Conservation (phyloP, 2,888 invertebrate genomes). For the Calliopum simillimum region DNA sequence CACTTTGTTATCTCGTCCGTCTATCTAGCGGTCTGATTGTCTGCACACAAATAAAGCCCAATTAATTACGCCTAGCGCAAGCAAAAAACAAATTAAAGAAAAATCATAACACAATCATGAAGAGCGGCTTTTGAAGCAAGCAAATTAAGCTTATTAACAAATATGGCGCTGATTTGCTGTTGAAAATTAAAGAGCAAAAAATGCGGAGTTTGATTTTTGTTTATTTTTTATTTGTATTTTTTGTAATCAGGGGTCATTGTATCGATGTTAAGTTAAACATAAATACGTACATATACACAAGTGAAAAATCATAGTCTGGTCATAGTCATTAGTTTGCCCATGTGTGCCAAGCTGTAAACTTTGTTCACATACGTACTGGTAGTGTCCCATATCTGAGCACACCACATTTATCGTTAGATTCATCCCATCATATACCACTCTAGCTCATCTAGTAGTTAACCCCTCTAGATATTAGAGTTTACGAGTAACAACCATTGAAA, state of each 20-base stretch:
- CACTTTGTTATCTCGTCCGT: background rate
- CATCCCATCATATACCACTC: too few species aligned
- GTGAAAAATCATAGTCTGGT: too few species aligned
- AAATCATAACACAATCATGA: background rate
- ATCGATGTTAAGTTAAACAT: background rate
- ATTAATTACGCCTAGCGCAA: background rate
- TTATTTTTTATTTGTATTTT: constrained; percentile 6
- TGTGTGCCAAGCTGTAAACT: constrained; percentile 8
- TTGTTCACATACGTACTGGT: too few species aligned
- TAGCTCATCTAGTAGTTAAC: too few species aligned
- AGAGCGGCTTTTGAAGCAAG: constrained; percentile 6
- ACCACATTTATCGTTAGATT: too few species aligned
- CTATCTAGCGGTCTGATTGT: background rate
- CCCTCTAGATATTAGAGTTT: too few species aligned
- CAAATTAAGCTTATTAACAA: constrained; percentile 22
- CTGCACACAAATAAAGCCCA: background rate
- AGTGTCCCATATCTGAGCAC: too few species aligned
- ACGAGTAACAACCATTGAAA: too few species aligned
- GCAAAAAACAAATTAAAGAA: background rate
- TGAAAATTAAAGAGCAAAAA: background rate
- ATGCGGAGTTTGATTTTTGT: background rate
- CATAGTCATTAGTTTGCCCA: background rate
- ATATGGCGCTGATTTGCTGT: constrained; percentile 12
- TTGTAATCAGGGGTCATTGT: constrained; percentile 21
- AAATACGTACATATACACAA: too few species aligned